phyloP scores from a whole-genome alignment of 2,888 invertebrate genomes.

The Harpalus rufipes region DNA sequence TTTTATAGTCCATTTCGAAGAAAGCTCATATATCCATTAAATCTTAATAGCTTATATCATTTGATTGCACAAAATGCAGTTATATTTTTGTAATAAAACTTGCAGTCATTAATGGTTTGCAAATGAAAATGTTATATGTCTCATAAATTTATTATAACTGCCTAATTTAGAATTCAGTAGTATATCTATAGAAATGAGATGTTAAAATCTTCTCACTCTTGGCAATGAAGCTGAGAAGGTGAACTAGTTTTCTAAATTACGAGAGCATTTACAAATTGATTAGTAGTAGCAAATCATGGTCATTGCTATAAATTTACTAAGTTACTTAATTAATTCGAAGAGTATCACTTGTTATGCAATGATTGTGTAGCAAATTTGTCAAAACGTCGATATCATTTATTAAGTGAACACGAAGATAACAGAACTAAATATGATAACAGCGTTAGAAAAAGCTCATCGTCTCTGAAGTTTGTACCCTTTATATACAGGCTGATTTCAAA shows the following conservation, averaged over 20 bases:
- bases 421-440: not conserved
- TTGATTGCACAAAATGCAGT: not conserved
- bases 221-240: slow-evolving; percentile 39
- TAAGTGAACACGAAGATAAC: not conserved
- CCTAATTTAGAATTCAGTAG: not conserved
- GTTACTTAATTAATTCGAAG: slow-evolving; percentile 8
- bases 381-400: not conserved
- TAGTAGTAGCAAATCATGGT: slow-evolving; percentile 5
- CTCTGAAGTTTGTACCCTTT: no score
- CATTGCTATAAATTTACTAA: slow-evolving; percentile 32
- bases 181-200: not conserved
- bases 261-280: slow-evolving; percentile 27
- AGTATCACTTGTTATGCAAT: not conserved
- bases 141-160: not conserved
- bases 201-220: slow-evolving; percentile 24
- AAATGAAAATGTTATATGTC: not conserved
- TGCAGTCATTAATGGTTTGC: not conserved
- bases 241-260: slow-evolving; percentile 33
- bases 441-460: no score
- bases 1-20: no score
- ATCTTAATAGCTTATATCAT: no score
- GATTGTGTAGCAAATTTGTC: not conserved
- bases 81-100: not conserved
- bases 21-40: no score
- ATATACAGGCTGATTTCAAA: no score